Evolutionary conservation across 2,888 invertebrate species (phyloP), one percentile per base, ranked within the genome.

Genomic region (Sinodicranocentrus sp.): DNA sequence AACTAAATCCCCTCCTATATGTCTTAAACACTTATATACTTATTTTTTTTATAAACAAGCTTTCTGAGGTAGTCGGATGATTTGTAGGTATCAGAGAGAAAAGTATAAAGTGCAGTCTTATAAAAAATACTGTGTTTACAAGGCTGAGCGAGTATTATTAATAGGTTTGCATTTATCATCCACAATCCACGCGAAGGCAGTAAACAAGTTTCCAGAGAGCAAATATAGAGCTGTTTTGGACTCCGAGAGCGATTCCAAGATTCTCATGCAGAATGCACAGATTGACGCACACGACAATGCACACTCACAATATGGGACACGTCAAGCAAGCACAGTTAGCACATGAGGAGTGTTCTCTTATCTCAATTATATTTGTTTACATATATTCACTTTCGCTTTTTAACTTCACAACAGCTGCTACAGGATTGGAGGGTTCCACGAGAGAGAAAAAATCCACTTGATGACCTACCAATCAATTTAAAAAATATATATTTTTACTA

Each of bases 101-200:
- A 33, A 6, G 33, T 33, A 10, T 52, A 52, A 54, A 33, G 6
- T 61, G 48, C 75, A 75, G 75, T 65, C 65, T 75, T 21, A 33
- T 28, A n/a, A 15, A 63, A 44, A 75, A 65, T 75, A 65, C 75
- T 65, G 26, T 75, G 61, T 39, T 61, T 15, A 28, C 43, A 65
- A 17, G 65, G n/a, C 48, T 59, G n/a, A n/a, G 1, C 19, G 23
- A 57, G 3, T n/a, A n/a, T 25, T 23, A 61, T 43, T 3, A 33
- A 33, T 28, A 33, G 17, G 13, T 39, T 39, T 39, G 39, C 13
- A 39, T 39, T 39, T 5, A 39, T 39, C 39, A 5, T 39, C 39
- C 15, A 3, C 33, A 33, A 10, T 33, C 15, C 48, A 48, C n/a
- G 15, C 48, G 6, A 48, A 10, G 48, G n/a, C n/a, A 8, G 23